Evolutionary conservation across 2,797 vertebrate species (phyloP), one percentile per base, ranked within the genome.

Genomic region (Schizopygopsis malacanthus): DNA sequence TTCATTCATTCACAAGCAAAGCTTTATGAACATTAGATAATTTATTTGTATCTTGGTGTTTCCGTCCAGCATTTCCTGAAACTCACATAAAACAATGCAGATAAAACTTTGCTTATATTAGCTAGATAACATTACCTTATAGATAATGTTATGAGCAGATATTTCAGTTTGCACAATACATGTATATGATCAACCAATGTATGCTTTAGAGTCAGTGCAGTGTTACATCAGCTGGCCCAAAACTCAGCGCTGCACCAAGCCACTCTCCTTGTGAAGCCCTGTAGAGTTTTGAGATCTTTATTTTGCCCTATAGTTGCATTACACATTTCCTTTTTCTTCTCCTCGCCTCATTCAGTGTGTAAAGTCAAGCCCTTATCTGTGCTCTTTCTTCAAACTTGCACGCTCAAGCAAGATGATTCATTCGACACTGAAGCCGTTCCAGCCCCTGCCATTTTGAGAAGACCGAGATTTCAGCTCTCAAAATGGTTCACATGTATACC

Each of bases 401-500:
- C 20, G 16, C n/a, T 83, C 65, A 52, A 72, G 43, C 76, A 79
- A 77, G 76, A 56, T 71, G 37, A 79, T 69, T 84, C 50, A 78
- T 79, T 69, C 47, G 12, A 3, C 75, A 79, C 47, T 71, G 37
- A 82, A 70, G 20, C 65, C 25, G 9, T 84, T 79, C 47, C 82
- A 77, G 73, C 33, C 76, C 52, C 85, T 87, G 83, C 88, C 88
- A 89, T 89, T 89, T 89, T 87, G 83, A 85, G 39, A 72, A 75
- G 69, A 78, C 81, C 3, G 67, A 33, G 69, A 86, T 78, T 86
- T 79, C 12, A 67, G 73, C 43, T 71, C 82, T 82, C 83, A 84
- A 82, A 85, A 79, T 47, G 86, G 88, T 78, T 89, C 86, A 54
- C 18, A n/a, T 81, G 43, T 61, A 41, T 56, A 65, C 76, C 54